A percentile compares a stretch with the other conserved stretches of the same genome.
Evolutionary conservation across 2,888 invertebrate species (phyloP).

Genomic region (Spodoptera picta): DNA sequence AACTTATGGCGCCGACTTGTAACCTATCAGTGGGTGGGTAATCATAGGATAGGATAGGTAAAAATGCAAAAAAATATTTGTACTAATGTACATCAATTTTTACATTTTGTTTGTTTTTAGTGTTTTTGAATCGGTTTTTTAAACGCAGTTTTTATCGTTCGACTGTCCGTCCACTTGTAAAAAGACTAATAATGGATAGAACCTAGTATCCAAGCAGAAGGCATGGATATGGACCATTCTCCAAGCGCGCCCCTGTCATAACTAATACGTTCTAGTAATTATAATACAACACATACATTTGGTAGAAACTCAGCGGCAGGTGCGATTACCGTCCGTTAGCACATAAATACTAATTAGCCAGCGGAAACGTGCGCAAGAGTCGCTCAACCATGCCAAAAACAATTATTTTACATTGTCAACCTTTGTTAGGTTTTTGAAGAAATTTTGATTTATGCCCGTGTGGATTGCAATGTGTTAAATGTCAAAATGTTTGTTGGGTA

Average conservation of each 20-base stretch:
- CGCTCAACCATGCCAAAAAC: conserved; percentile 67
- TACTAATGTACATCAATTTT: no score
- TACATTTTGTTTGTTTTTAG: no score
- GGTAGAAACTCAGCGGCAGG: conserved; percentile 56
- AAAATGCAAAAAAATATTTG: no score
- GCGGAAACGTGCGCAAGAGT: conserved; percentile 61
- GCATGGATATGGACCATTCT: no score
- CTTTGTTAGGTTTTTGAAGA: conserved; percentile 30
- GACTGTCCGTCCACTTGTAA: no score
- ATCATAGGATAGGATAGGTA: no score
- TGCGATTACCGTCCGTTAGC: conserved; percentile 54
- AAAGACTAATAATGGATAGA: no score
- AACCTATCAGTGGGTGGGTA: no score
- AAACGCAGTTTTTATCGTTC: no score
- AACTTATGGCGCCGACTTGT: no score
- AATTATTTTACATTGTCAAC: conserved; percentile 60
- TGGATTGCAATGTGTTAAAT: conserved; percentile 22
- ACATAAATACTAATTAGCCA: conserved; percentile 69
- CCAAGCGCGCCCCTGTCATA: conserved; percentile 21
- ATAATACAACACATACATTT: conserved; percentile 47
- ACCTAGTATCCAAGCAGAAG: no score
- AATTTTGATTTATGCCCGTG: conserved; percentile 32
- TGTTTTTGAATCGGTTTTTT: no score
- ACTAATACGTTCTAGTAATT: conserved; percentile 55
- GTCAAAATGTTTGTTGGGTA: conserved; percentile 4